Evolutionary conservation across 2,888 invertebrate species (phyloP), one percentile per base, ranked within the genome.

Genomic region (Tinea pellionella): DNA sequence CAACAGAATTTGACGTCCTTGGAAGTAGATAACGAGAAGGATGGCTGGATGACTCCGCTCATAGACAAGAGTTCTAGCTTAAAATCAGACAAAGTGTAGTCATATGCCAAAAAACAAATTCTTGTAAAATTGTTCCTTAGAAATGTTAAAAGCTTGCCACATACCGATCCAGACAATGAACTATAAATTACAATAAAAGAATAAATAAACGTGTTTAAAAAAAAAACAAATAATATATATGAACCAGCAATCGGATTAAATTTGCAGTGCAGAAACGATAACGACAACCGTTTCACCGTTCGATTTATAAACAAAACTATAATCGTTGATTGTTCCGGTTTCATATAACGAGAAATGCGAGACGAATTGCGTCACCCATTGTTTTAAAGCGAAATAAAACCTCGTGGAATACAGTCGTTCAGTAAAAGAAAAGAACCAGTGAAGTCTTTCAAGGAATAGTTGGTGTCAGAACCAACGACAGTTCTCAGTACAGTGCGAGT

Each of bases 301-400:
- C 13, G 42, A 42, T 29, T 59, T 51, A 51, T 32, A 57, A 57
- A 32, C 57, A 57, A 84, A 83, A 72, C 75, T 63, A 80, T 80
- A 80, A 80, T 80, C 75, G 74, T 62, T 75, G 75, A 85, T 86
- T 85, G 85, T 85, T 83, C 75, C 73, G 74, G 69, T 70, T 51
- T 53, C 58, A 59, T 59, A 16, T 12, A n/a, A n/a, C 55, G 24
- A 55, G 19, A 29, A 24, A 24, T 29, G 55, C 68, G 72, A 70
- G 68, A 71, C 72, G 70, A 71, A 71, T 74, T 75, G 72, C 77
- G 73, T 75, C 75, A 72, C 68, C 75, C 68, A 82, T 83, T 84
- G 84, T 83, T 82, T 29, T 55, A 18, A 9, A 19, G 55, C 29
- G 55, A 55, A 55, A 55, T 77, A 72, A 76, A 81, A 80, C 77